These are phyloP conservation scores for Echinarachnius parma DNA, from an alignment of 53 echinoderm and acorn worm species.

Conservation along the genomic window DNA sequence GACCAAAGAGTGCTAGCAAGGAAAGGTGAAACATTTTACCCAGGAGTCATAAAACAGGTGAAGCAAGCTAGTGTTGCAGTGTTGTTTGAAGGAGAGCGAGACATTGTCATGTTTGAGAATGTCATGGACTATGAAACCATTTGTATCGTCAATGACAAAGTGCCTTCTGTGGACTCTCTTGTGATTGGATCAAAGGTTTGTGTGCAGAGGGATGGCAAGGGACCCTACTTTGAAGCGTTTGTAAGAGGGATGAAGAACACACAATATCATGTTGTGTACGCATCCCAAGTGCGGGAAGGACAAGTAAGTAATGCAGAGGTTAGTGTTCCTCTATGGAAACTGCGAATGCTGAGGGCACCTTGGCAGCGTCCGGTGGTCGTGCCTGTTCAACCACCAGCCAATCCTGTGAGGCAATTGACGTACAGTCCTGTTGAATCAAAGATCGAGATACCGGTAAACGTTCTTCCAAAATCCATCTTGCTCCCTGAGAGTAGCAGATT, in stretches of 20 bases:
- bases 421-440: constrained; percentile 59
- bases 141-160: constrained; percentile 68
- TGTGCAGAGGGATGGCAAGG: constrained; percentile 65
- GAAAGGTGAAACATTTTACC: constrained; percentile 57
- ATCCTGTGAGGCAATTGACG: constrained; percentile 73
- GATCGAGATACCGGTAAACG: background rate
- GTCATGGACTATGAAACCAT: constrained; percentile 49
- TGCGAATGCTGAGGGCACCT: constrained; percentile 71
- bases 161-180: constrained; percentile 66
- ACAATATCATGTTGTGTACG: constrained; percentile 52
- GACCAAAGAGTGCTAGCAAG: constrained; percentile 75
- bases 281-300: constrained; percentile 1
- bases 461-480: background rate
- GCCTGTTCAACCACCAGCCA: constrained; percentile 29
- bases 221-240: constrained; percentile 58
- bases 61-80: constrained; percentile 67
- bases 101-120: constrained; percentile 45
- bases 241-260: constrained; percentile 53
- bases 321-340: constrained; percentile 69
- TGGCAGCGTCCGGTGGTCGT: constrained; percentile 56
- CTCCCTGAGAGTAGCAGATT: constrained; percentile 1
- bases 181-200: constrained; percentile 68
- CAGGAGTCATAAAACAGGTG: constrained; percentile 71
- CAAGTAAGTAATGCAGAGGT: constrained; percentile 35
- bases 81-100: constrained; percentile 62